Evolutionary conservation across 2,113 vertebrate genomes (phyloP), one percentile per base, ranked within the genome.

Genomic region (Cairina moschata): DNA sequence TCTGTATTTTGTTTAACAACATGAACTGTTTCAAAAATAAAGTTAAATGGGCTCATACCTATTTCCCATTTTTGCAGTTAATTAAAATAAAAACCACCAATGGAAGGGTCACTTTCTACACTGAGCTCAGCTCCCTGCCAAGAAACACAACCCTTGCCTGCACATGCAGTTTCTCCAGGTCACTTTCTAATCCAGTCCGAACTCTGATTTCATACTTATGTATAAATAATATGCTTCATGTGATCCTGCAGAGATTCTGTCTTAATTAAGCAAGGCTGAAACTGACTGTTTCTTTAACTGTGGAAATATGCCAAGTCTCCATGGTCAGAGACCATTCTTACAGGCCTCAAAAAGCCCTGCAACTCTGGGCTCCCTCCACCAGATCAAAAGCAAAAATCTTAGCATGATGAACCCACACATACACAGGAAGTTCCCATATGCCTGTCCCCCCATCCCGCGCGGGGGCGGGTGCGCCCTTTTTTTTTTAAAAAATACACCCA

Each of bases 251-350:
- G 63, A 72, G 29, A 31, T 9, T 8, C 7, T 44, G 20, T 77
- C 32, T 36, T 76, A 71, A 23, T 44, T 56, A 88, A 4, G 4
- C 31, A 44, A 34, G 34, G 34, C 44, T 84, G 56, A 29, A 60
- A 60, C 17, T 26, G 2, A 20, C 29, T 59, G 20, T 59, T 66
- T 40, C 31, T 60, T 46, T 60, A 15, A 8, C 63, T 26, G 2
- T 9, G 36, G 59, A 66, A 79, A 59, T 11, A 11, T 4, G 16
- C 6, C 8, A 54, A 12, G 8, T 65, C 8, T 74, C 14, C 60
- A 36, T 2, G 34, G 23, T 0, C 15, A 34, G 5, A 7, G 7
- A 56, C 46, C 23, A 44, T 60, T 44, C 23, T 52, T 22, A 22
- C 3, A 54, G 38, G 34, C 4, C 7, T 34, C 26, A 46, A 28